Base-by-base conservation (phyloP, 2,113 vertebrate species). In the Blennius ocellaris region DNA sequence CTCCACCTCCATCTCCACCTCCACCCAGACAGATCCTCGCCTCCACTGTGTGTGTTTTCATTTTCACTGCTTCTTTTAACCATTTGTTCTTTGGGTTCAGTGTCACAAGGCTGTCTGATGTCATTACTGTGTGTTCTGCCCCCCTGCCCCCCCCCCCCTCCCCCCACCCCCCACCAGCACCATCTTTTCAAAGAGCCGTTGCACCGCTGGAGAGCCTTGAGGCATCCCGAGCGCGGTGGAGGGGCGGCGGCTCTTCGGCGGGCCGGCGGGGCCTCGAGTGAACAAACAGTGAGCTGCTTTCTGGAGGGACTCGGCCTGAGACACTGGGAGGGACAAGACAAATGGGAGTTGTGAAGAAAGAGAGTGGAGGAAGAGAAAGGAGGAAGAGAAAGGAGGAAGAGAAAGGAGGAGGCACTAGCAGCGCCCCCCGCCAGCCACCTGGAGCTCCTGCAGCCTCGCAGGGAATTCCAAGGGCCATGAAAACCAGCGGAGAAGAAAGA, bases 81-180 rank as follows among this genome's bases (percentile, higher is more conserved):
- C 56, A 52, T 57, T 43, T 75, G 15, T 50, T 71, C 71, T 53
- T 58, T 40, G 81, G 58, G 71, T 79, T 77, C 80, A 75, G 72
- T 88, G 69, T 88, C 87, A 87, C 85, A 87, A 77, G 84, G 74
- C 83, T 83, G 85, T 91, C 86, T 79, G 83, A 83, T 86, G 75
- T 64, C 73, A 89, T 91, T 90, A 82, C 87, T 89, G 84, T 76
- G 80, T 71, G 58, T 86, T 78, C 72, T 61, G 49, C 47, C 67
- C 67, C 50, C 63, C 49, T 9, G 51, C 56, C 10, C 48, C 37
- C 36, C 37, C 58, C 50, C 54, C 76, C 56, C 44, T 45, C 55
- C 55, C 50, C 54, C 76, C 56, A 39, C 40, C 55, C 55, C 36
- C 60, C 62, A 57, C 45, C 82, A 61, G 73, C 53, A 66, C 45